Base-by-base conservation (phyloP, 2,113 vertebrate genomes). In the Gavia stellata region DNA sequence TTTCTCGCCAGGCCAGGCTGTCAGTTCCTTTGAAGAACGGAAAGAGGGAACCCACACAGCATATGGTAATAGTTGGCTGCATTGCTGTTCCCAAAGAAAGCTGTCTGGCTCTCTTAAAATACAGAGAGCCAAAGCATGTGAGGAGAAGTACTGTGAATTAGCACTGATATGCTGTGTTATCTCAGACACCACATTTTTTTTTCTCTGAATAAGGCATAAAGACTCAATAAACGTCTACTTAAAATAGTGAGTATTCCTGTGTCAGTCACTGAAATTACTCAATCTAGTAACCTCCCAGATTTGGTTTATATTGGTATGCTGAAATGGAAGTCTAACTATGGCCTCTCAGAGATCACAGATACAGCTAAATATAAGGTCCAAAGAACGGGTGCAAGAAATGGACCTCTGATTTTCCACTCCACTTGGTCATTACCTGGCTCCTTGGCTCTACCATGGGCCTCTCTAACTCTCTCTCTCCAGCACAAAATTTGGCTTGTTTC, bases 31-130 rank as follows among this genome's bases (percentile, higher is more conserved):
- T 93, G 73, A 75, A 73, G 25, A 96, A 58, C 8, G 86, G 96
- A 96, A 95, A 94, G 58, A 88, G 62, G 66, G 70, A 96, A 93
- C 96, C 93, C 94, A 96, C 96, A 91, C 81, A 96, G 84, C 96
- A 94, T 93, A 95, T 97, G 96, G 87, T 91, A 75, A 53, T 12
- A 79, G 56, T 24, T 93, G 73, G 66, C 81, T 81, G 67, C 75
- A 31, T 5, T 66, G 59, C 83, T 91, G 87, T 85, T 96, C 84
- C 78, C 74, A 85, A 23, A 86, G 86, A 84, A 94, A 95, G 66
- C 81, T 93, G 78, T 68, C 85, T 96, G 70, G 81, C 66, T 95
- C 58, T 73, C 87, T 70, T 80, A 58, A 87, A 93, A 90, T 47
- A 75, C 29, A 44, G 44, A 87, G 42, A 90, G 53, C 47, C 74